These are phyloP conservation scores for Pipra filicauda DNA, from an alignment of 2,113 vertebrate species.

Conservation along the genomic window DNA sequence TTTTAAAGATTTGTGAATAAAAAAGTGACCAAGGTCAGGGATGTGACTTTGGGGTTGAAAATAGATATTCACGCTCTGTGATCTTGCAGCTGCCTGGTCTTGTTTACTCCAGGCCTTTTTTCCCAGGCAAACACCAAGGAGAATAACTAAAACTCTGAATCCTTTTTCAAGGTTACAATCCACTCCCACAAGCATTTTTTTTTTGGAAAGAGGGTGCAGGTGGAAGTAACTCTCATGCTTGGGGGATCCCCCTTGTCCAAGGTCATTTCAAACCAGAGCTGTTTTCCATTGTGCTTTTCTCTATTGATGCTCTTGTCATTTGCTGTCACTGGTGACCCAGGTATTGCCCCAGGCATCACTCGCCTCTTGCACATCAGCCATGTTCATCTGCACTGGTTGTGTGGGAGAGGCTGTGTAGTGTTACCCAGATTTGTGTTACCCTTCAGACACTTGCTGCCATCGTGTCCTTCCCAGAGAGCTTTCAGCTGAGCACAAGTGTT, in stretches of 20 bases:
- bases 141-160: not conserved
- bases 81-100: not conserved
- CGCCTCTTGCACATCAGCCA: fast-evolving
- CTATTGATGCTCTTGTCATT: not conserved
- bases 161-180: not conserved
- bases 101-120: not conserved
- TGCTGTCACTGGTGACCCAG: not conserved
- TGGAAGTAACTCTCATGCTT: not conserved
- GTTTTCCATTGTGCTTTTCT: not conserved
- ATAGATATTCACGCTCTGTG: not conserved
- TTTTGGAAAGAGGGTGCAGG: not conserved
- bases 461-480: not conserved
- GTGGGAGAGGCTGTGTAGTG: not conserved
- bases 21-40: not conserved
- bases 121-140: not conserved
- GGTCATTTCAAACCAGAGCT: not conserved
- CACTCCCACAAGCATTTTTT: not conserved
- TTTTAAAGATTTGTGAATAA: not conserved
- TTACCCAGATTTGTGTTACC: not conserved
- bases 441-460: not conserved
- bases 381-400: not conserved
- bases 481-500: not conserved
- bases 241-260: not conserved
- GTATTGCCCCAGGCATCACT: not conserved
- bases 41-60: not conserved